Evolutionary conservation across 2,888 invertebrate species (phyloP).

Genomic region (Pasiphila rectangulata): DNA sequence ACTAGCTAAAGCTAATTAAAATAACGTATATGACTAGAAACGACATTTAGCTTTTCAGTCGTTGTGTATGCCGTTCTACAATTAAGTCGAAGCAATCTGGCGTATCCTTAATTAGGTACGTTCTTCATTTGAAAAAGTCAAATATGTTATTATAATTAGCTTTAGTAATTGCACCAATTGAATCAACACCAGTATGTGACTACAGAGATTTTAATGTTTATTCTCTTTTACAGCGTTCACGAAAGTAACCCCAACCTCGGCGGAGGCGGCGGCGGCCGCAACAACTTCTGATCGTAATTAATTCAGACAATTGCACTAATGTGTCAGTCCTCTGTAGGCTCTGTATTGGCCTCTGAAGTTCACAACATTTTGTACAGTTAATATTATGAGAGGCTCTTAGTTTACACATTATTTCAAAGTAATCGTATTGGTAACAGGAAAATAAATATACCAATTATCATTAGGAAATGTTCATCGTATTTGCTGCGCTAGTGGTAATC

Average conservation of each 20-base stretch:
- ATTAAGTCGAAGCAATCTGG: too few species aligned
- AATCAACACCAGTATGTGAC: too few species aligned
- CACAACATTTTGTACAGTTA: conserved; percentile 42
- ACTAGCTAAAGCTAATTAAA: too few species aligned
- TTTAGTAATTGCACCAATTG: too few species aligned
- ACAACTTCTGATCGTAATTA: conserved; percentile 69
- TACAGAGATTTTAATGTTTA: conserved; percentile 4
- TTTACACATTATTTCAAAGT: conserved; percentile 8
- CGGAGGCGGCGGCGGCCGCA: conserved; percentile 46
- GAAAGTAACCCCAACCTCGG: conserved; percentile 82
- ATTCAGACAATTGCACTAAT: background rate
- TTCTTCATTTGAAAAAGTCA: too few species aligned
- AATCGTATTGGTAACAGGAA: conserved; percentile 9
- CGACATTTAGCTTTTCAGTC: too few species aligned
- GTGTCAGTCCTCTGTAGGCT: background rate
- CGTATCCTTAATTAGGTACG: too few species aligned
- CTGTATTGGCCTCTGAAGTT: conserved; percentile 26
- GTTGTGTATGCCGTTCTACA: too few species aligned
- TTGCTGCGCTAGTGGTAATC: too few species aligned
- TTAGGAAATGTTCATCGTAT: too few species aligned
- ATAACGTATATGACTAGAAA: too few species aligned
- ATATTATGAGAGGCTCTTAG: conserved; percentile 17
- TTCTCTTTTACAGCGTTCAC: conserved; percentile 80
- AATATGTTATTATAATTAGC: too few species aligned
- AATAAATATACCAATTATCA: conserved; percentile 1